Evolutionary conservation across 2,888 invertebrate species (phyloP).

Genomic region (Eristalis pertinax): DNA sequence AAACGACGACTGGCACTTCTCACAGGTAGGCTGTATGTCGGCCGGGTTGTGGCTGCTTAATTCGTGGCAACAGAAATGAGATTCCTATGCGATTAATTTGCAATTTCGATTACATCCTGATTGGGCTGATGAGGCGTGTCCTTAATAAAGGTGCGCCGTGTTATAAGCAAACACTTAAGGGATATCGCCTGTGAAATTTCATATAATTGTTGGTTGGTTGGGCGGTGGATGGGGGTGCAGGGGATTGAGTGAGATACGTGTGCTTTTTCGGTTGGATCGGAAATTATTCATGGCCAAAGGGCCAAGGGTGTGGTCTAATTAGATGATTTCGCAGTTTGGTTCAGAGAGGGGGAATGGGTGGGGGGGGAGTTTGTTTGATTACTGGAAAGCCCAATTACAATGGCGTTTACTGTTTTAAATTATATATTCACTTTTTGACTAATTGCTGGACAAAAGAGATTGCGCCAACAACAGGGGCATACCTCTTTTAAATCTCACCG

Average conservation of each 20-base stretch:
- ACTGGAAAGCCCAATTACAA: background rate
- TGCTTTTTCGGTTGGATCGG: constrained; percentile 8
- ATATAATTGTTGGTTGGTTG: constrained; percentile 46
- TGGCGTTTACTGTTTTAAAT: background rate
- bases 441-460: background rate
- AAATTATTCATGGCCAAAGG: constrained; percentile 7
- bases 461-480: too few species aligned
- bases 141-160: constrained; percentile 52
- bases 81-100: constrained; percentile 72
- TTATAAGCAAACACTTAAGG: constrained; percentile 66
- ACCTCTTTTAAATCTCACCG: too few species aligned
- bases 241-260: background rate
- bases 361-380: background rate
- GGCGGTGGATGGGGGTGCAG: background rate
- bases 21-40: constrained; percentile 3
- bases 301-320: constrained; percentile 36
- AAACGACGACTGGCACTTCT: background rate
- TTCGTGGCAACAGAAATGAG: constrained; percentile 67
- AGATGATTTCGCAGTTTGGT: background rate
- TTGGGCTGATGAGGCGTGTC: constrained; percentile 61
- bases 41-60: constrained; percentile 21
- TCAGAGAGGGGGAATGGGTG: background rate
- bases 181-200: constrained; percentile 44
- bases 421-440: background rate
- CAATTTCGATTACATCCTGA: constrained; percentile 71